Evolutionary conservation across 2,113 vertebrate genomes (phyloP), one percentile per base, ranked within the genome.

Genomic region (Gymnogyps californianus): DNA sequence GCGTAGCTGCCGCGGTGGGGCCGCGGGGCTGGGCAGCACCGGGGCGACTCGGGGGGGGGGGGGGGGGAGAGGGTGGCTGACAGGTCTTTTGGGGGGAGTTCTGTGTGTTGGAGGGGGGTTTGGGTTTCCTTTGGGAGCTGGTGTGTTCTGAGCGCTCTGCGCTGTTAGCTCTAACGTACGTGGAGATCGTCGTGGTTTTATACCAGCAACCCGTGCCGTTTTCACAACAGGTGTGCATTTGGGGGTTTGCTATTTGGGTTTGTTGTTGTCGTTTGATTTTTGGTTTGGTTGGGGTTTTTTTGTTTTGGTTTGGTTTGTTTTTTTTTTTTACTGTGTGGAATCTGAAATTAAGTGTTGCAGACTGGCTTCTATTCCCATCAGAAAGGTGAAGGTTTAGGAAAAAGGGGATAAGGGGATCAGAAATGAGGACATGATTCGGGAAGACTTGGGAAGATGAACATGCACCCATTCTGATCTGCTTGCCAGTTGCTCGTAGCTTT

Each of bases 121-220:
- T 8, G 62, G 4, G 31, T 25, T 59, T 25, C 7, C 16, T 5
- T 7, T 8, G 25, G 40, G 62, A 21, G 0, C 26, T 3, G 71
- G 26, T 6, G 40, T 7, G 8, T 21, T 44, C 36, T 1, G 42
- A 8, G 69, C 0, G 28, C 51, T 2, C 2, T 13, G 61, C 12
- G 11, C 29, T 5, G 34, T 10, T 7, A 6, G 38, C 47, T 20
- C 66, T 20, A 9, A 2, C 1, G 11, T 9, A 15, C 22, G 1
- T 1, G 38, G 59, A 2, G 42, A 9, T 3, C 7, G 11, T 2
- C 9, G 17, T 1, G 51, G 2, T 0, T 47, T 20, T 9, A 2
- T 4, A 22, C 11, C 44, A 31, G 0, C 36, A 1, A 18, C 6
- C 4, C 3, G 16, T 7, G n/a, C 11, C 4, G 0, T 18, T 46